These are phyloP conservation scores for Tigriopus japonicus DNA, from an alignment of 1,140 invertebrate genomes.

Conservation along the genomic window DNA sequence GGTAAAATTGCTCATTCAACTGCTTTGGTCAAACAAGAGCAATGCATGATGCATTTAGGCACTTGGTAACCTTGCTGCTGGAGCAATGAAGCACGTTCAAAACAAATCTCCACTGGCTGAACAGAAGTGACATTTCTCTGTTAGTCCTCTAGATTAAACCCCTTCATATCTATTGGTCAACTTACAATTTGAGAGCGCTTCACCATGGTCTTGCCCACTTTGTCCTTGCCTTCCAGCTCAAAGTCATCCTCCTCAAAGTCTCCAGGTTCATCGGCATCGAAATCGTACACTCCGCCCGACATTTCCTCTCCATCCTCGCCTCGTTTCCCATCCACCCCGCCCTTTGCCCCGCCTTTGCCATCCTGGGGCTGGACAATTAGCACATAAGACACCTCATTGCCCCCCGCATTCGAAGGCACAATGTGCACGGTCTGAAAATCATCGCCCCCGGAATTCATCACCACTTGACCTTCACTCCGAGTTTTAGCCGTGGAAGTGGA, in stretches of 20 bases:
- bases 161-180: no score
- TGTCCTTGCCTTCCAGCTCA: background rate
- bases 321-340: constrained; percentile 14
- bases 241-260: constrained; percentile 23
- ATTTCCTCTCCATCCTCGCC: constrained; percentile 7
- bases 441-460: constrained; percentile 19
- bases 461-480: constrained; percentile 4
- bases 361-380: constrained; percentile 58
- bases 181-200: background rate
- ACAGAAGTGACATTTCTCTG: no score
- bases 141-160: no score
- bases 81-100: no score
- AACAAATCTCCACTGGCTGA: no score
- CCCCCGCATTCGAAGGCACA: constrained; percentile 54
- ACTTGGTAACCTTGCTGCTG: no score
- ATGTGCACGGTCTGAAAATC: constrained; percentile 63
- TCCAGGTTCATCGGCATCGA: constrained; percentile 38
- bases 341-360: constrained; percentile 23
- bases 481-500: background rate
- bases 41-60: no score
- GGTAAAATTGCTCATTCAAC: no score
- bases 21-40: no score
- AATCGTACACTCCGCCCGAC: constrained; percentile 33
- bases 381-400: constrained; percentile 43
- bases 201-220: background rate